phyloP scores from a whole-genome alignment of 2,888 invertebrate genomes.

The Ophraella communa region DNA sequence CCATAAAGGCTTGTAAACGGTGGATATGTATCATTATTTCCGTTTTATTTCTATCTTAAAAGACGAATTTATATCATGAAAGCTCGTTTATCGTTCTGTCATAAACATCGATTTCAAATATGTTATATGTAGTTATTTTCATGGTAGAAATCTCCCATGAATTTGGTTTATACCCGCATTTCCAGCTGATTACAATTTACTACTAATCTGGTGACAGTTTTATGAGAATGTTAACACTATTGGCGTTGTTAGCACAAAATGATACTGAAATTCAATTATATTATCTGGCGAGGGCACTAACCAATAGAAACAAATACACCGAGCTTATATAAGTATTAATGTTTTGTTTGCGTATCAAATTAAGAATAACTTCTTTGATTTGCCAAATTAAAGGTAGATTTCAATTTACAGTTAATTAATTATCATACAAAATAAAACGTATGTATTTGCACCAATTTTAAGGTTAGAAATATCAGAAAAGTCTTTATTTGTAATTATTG shows the following conservation, averaged over 20 bases:
- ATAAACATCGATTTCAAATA: constrained; percentile 8
- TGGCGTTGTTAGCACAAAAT: neutral
- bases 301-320: neutral
- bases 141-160: constrained; percentile 26
- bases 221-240: constrained; percentile 20
- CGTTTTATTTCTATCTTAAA: neutral
- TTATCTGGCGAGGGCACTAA: neutral
- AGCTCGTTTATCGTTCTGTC: neutral
- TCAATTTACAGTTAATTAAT: too few relatives aligned
- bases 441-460: too few relatives aligned
- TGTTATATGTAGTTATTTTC: constrained; percentile 20
- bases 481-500: too few relatives aligned
- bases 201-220: constrained; percentile 22
- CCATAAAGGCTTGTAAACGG: neutral
- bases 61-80: neutral
- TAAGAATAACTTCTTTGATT: too few relatives aligned
- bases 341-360: neutral
- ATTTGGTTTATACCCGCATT: constrained; percentile 25
- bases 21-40: neutral
- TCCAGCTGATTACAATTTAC: constrained; percentile 26
- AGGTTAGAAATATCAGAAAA: too few relatives aligned
- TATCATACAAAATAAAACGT: too few relatives aligned
- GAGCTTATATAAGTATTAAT: neutral
- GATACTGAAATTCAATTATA: constrained; percentile 3
- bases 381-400: too few relatives aligned